Evolutionary conservation across 1,140 invertebrate species (phyloP).

Genomic region (Copidosoma floridanum): DNA sequence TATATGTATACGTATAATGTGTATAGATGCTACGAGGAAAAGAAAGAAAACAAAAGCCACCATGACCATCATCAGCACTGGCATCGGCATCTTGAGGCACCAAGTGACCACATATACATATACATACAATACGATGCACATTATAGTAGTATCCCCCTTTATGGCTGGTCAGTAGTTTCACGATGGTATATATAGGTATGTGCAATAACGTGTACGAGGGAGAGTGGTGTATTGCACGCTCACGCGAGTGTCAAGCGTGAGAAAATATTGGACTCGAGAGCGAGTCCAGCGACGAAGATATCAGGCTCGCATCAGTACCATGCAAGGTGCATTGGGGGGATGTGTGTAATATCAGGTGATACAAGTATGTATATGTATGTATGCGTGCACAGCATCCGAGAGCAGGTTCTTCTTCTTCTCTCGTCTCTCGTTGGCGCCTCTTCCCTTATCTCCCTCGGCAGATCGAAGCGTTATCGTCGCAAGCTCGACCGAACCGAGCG

Average conservation of each 20-base stretch:
- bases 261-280: conserved; percentile 40
- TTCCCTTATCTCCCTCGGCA: neutral
- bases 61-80: conserved; percentile 3
- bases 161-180: no score
- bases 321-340: no score
- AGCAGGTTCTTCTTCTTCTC: conserved; percentile 21
- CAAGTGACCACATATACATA: no score
- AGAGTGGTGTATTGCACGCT: no score
- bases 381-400: no score
- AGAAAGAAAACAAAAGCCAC: neutral
- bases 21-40: neutral
- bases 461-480: neutral
- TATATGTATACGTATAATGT: neutral
- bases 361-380: neutral
- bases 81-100: no score
- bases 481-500: neutral
- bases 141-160: no score
- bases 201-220: no score
- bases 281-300: conserved; percentile 32
- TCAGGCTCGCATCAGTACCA: conserved; percentile 33
- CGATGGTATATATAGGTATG: no score
- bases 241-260: conserved; percentile 33
- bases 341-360: no score
- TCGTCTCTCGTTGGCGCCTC: neutral
- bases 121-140: no score